A percentile compares a stretch with the other conserved stretches of the same genome.
phyloP scores from a whole-genome alignment of 1,140 invertebrate genomes.

The Sycobia sp. region DNA sequence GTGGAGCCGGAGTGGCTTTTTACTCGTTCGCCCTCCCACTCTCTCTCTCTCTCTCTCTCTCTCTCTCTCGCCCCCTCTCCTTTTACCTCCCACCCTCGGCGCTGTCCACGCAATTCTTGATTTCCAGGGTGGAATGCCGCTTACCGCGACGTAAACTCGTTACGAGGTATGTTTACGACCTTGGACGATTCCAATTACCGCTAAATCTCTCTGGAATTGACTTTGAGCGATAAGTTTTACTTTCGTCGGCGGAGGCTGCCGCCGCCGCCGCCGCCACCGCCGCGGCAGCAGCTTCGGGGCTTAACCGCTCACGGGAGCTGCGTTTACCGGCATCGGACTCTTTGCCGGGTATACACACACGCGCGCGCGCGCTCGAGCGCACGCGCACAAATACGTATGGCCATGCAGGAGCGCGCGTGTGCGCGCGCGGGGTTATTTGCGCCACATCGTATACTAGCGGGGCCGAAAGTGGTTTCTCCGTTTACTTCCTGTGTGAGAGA shows the following conservation, averaged over 20 bases:
- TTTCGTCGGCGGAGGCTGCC: slow-evolving; percentile 19
- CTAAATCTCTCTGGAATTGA: slow-evolving; percentile 39
- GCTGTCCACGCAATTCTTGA: slow-evolving; percentile 31
- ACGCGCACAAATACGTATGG: not conserved
- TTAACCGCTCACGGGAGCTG: slow-evolving; percentile 22
- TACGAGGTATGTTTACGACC: slow-evolving; percentile 36
- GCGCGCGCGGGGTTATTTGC: slow-evolving; percentile 7
- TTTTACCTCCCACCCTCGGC: not conserved
- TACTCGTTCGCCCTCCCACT: not conserved
- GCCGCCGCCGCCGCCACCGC: not conserved
- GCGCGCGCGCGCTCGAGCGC: too few relatives aligned
- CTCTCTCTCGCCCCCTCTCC: too few relatives aligned
- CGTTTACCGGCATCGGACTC: not conserved
- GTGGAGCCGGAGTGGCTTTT: slow-evolving; percentile 16
- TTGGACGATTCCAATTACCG: slow-evolving; percentile 37
- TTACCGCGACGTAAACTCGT: slow-evolving; percentile 36
- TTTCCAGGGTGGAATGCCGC: slow-evolving; percentile 40
- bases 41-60: not conserved
- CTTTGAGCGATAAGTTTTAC: slow-evolving; percentile 39
- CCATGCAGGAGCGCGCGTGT: not conserved
- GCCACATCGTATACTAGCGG: too few relatives aligned
- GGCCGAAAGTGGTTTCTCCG: slow-evolving; percentile 20
- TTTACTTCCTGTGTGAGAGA: slow-evolving; percentile 25
- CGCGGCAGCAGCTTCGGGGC: slow-evolving; percentile 2
- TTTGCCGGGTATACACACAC: too few relatives aligned